Conservation (phyloP, 2,113 vertebrate genomes). For the Sceloporus undulatus region DNA sequence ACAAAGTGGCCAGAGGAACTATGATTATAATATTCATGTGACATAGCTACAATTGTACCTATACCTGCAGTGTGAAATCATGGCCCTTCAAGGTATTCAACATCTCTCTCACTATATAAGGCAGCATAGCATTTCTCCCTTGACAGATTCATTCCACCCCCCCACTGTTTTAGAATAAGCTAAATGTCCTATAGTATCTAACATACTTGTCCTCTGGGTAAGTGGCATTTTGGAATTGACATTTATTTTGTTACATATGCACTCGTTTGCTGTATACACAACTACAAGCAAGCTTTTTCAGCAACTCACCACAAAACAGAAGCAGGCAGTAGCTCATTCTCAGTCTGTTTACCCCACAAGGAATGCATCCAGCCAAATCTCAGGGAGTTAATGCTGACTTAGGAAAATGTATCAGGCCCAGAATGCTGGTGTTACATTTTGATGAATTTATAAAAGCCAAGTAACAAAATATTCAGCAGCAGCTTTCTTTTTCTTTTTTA, state of each 20-base stretch:
- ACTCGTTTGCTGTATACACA: slow-evolving; percentile 1
- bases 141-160: neutral
- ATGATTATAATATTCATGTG: too few relatives aligned
- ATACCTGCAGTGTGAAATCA: too few relatives aligned
- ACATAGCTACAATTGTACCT: too few relatives aligned
- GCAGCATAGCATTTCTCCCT: neutral
- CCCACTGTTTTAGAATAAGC: neutral
- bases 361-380: slow-evolving; percentile 23
- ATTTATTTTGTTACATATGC: slow-evolving; percentile 6
- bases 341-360: slow-evolving; percentile 31
- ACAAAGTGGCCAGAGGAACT: too few relatives aligned
- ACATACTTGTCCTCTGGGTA: neutral
- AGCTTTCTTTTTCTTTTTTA: neutral
- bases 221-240: slow-evolving; percentile 33
- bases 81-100: too few relatives aligned
- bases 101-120: too few relatives aligned
- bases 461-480: neutral
- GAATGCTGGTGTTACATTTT: neutral
- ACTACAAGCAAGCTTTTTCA: slow-evolving; percentile 17
- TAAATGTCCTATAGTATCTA: neutral
- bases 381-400: neutral
- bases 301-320: slow-evolving; percentile 17
- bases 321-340: slow-evolving; percentile 10
- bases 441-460: slow-evolving; percentile 7
- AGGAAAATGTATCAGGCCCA: neutral